phyloP scores from a whole-genome alignment of 2,888 invertebrate species.

The Ochropacha duplaris region DNA sequence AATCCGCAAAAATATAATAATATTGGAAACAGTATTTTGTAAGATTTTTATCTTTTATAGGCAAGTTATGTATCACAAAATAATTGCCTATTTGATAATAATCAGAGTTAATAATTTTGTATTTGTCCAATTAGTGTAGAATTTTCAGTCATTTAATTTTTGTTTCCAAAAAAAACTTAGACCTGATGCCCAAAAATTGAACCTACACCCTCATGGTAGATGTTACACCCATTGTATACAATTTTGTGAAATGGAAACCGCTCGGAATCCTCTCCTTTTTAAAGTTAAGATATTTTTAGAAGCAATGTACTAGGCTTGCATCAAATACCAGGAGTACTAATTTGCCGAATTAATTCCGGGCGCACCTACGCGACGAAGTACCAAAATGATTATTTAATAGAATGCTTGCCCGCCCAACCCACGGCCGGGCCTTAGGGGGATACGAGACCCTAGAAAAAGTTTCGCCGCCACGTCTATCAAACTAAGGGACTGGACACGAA shows the following conservation, averaged over 20 bases:
- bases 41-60: background rate
- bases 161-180: too few relatives aligned
- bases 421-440: conserved; percentile 52
- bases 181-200: background rate
- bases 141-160: too few relatives aligned
- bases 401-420: conserved; percentile 52
- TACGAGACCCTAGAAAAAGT: conserved; percentile 73
- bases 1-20: conserved; percentile 20
- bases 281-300: background rate
- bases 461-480: conserved; percentile 70
- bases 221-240: background rate
- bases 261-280: background rate
- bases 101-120: too few relatives aligned
- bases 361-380: conserved; percentile 59
- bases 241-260: too few relatives aligned
- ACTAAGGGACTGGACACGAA: conserved; percentile 33
- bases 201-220: background rate
- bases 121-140: too few relatives aligned
- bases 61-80: too few relatives aligned
- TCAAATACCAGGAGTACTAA: conserved; percentile 48
- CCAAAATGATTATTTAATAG: conserved; percentile 77
- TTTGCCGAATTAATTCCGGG: conserved; percentile 61
- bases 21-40: background rate
- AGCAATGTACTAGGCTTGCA: conserved; percentile 33
- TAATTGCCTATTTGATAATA: too few relatives aligned